Percentiles rank a stretch among this genome's conserved stretches.
phyloP scores from a whole-genome alignment of 2,797 vertebrate species.

The Amniataba percoides region DNA sequence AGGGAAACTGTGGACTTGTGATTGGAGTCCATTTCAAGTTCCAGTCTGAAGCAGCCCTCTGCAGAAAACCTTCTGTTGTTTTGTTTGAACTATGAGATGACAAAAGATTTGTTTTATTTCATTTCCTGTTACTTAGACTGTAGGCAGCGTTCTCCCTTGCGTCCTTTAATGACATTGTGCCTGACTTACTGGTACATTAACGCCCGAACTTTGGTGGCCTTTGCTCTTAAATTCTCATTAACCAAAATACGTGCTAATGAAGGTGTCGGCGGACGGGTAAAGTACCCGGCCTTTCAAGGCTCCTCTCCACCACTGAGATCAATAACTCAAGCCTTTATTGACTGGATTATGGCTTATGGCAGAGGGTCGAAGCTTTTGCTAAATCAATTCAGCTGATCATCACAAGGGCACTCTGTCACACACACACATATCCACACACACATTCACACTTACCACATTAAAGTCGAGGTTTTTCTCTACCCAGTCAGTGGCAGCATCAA shows the following conservation, averaged over 20 bases:
- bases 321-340: constrained; percentile 15
- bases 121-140: not conserved
- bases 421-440: constrained; percentile 18
- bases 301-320: not conserved
- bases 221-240: constrained; percentile 8
- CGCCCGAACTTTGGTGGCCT: constrained; percentile 1
- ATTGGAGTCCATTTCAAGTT: not conserved
- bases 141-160: not conserved
- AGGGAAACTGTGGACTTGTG: not conserved
- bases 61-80: not conserved
- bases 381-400: constrained; percentile 12
- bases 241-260: not conserved
- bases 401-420: not conserved
- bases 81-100: not conserved
- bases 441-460: constrained; percentile 90
- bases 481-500: constrained; percentile 94
- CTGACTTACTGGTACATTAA: not conserved
- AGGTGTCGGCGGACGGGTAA: not conserved
- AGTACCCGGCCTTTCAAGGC: not conserved
- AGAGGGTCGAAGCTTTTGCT: not conserved
- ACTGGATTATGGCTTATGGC: not conserved
- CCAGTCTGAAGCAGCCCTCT: not conserved
- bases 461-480: constrained; percentile 96
- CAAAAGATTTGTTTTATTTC: not conserved
- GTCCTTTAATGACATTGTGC: constrained; percentile 3